These are phyloP conservation scores for Bombus waltoni DNA, from an alignment of 1,140 invertebrate species.

Conservation along the genomic window DNA sequence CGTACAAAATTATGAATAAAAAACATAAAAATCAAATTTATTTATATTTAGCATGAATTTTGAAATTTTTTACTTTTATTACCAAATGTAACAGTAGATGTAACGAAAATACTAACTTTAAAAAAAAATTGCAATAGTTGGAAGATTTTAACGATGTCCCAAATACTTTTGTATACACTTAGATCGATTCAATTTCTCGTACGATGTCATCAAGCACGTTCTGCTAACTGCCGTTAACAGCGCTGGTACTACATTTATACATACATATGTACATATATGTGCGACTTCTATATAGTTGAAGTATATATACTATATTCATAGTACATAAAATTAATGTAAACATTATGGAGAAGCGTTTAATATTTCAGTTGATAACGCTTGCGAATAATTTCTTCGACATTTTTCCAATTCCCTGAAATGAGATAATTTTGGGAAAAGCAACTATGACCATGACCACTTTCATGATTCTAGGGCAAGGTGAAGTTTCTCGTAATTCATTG, in stretches of 20 bases:
- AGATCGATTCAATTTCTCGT: background rate
- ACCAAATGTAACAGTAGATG: background rate
- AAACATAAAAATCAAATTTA: background rate
- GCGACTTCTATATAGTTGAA: background rate
- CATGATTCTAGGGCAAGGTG: background rate
- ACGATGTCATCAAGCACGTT: conserved; percentile 11
- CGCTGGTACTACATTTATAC: conserved; percentile 16
- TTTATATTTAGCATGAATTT: background rate
- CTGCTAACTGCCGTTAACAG: conserved; percentile 14
- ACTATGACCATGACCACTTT: conserved; percentile 21
- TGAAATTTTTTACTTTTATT: background rate
- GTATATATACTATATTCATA: background rate
- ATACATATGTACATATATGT: background rate
- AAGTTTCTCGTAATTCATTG: background rate
- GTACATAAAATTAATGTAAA: background rate
- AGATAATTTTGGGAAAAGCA: conserved; percentile 14
- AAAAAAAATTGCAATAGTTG: background rate
- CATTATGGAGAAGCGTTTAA: conserved; percentile 36
- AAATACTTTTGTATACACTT: too few relatives aligned
- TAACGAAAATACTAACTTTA: conserved; percentile 6
- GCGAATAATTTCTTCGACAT: background rate
- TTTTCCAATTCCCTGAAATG: background rate
- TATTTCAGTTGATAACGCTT: conserved; percentile 12
- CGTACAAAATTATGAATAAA: background rate
- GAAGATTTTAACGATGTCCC: background rate